These are phyloP conservation scores for Drosophila meridiana DNA, from an alignment of 2,888 invertebrate genomes.

Conservation along the genomic window DNA sequence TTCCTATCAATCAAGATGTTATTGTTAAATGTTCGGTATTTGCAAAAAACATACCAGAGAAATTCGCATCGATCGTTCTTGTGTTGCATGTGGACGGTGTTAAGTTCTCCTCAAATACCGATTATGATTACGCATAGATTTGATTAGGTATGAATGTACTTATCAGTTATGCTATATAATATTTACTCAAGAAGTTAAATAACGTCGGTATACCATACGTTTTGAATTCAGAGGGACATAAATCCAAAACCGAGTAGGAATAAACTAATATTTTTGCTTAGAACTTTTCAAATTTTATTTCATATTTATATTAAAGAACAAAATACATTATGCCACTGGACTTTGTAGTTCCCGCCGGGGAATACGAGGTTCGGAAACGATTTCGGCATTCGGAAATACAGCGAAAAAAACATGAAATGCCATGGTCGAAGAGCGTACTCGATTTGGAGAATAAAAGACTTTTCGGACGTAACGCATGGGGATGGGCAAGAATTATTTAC, in stretches of 20 bases:
- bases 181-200: background rate
- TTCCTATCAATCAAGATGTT: conserved; percentile 50
- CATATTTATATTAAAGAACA: background rate
- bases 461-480: conserved; percentile 49
- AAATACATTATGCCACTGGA: conserved; percentile 47
- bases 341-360: conserved; percentile 38
- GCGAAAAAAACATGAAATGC: conserved; percentile 44
- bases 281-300: background rate
- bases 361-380: conserved; percentile 55
- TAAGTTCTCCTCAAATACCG: background rate
- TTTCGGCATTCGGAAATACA: conserved; percentile 48
- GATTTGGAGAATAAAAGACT: conserved; percentile 52
- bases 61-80: conserved; percentile 18
- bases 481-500: conserved; percentile 44
- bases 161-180: conserved; percentile 11
- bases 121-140: conserved; percentile 6
- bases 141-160: background rate
- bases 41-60: conserved; percentile 45
- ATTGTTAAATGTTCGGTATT: conserved; percentile 33
- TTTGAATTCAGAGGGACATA: background rate
- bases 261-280: too few relatives aligned
- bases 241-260: background rate
- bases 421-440: conserved; percentile 62
- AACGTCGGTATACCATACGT: background rate
- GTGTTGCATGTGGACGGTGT: conserved; percentile 32